Base-by-base conservation (phyloP, 2,888 invertebrate genomes). In the Xiphydria camelus region DNA sequence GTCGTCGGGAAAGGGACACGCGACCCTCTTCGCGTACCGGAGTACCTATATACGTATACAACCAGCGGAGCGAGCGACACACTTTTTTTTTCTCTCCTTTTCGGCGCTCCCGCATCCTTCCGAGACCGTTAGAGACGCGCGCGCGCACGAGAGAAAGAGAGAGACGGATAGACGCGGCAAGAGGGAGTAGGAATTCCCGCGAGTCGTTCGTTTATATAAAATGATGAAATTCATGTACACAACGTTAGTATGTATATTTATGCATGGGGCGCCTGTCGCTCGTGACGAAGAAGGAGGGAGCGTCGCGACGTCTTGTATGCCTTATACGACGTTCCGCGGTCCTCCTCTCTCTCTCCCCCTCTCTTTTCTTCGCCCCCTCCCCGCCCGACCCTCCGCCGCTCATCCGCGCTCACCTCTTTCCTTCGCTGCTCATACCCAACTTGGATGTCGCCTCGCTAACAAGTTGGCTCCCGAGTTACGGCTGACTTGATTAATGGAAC, bases 401-500 rank as follows among this genome's bases (percentile, higher is more conserved):
- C 22, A 17, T 26, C 10, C 25, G 10, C 17, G 14, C 51, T 52
- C 39, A 31, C 41, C 45, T 50, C 49, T 45, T 51, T 53, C 42
- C 18, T 25, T 18, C 17, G 22, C 22, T 34, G 26, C 29, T 14
- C 10, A n/a, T 9, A 41, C 29, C 45, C 31, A 34, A 50, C 50
- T 53, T 47, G 48, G 51, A 57, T 53, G 55, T 54, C 55, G 45
- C 45, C 45, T 45, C 51, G 50, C 53, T 61, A 61, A 64, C 61
- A 55, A 66, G 60, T 66, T 64, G 49, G 51, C 57, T 51, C 53
- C 47, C 41, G 65, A 66, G 58, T 66, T 58, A 51, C 50, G 57
- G 57, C 57, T 65, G 68, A 68, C 66, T 60, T 63, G 67, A 70
- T 70, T 67, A 68, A 68, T 63, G 61, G 51, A 68, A 65, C 66